Conservation (phyloP, 2,888 invertebrate species). For the Megastigmus dorsalis region DNA sequence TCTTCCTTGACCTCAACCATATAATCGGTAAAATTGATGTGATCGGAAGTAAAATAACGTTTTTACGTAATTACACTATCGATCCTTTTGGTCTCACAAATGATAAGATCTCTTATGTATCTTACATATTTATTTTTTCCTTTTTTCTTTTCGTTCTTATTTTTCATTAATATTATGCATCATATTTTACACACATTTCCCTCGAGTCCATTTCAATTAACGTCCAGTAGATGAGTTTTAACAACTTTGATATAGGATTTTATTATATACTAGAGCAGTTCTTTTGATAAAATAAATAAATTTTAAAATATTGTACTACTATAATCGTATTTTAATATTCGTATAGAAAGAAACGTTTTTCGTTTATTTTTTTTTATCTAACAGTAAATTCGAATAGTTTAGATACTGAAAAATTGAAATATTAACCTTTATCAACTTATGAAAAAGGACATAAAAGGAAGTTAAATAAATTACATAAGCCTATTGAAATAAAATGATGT, state of each 20-base stretch:
- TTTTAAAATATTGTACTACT: too few species aligned
- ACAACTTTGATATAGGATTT: neutral
- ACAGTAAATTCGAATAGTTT: too few species aligned
- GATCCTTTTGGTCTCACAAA: slow-evolving; percentile 1
- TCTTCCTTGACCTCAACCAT: neutral
- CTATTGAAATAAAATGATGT: too few species aligned
- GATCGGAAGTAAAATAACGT: neutral
- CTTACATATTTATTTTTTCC: neutral
- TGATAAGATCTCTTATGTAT: neutral
- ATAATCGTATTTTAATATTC: too few species aligned
- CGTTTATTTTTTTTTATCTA: too few species aligned
- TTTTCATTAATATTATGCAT: neutral
- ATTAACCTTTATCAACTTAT: too few species aligned
- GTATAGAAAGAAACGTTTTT: too few species aligned
- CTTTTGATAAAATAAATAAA: too few species aligned
- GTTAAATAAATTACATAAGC: too few species aligned
- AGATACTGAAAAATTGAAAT: too few species aligned
- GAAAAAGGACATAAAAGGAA: too few species aligned
- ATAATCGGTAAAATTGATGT: neutral
- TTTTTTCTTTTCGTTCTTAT: neutral
- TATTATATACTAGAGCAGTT: neutral
- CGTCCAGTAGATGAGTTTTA: neutral
- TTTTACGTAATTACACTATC: slow-evolving; percentile 20
- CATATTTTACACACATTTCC: neutral
- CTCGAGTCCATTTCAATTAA: slow-evolving; percentile 7